These are phyloP conservation scores for Drosophila ironensis DNA, from an alignment of 1,140 invertebrate species.

Conservation along the genomic window DNA sequence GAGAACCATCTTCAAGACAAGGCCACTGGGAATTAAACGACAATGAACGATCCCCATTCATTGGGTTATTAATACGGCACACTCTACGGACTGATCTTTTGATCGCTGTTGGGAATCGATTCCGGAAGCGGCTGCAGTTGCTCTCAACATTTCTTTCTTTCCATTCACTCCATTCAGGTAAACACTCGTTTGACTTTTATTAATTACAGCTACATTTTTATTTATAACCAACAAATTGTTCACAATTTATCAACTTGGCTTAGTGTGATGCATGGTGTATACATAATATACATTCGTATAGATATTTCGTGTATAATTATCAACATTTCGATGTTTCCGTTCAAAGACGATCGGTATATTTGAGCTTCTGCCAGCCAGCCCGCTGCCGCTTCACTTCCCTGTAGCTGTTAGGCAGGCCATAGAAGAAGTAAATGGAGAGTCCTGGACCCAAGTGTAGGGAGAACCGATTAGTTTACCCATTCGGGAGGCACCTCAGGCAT, in stretches of 20 bases:
- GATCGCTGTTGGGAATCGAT: slow-evolving; percentile 15
- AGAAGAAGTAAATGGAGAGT: slow-evolving; percentile 76
- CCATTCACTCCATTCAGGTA: slow-evolving; percentile 28
- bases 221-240: slow-evolving; percentile 76
- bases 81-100: slow-evolving; percentile 19
- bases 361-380: slow-evolving; percentile 77
- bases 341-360: slow-evolving; percentile 65
- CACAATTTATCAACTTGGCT: slow-evolving; percentile 72
- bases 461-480: slow-evolving; percentile 19
- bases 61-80: slow-evolving; percentile 67
- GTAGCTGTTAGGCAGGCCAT: slow-evolving; percentile 79
- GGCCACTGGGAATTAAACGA: slow-evolving; percentile 70
- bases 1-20: slow-evolving; percentile 36
- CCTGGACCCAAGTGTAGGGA: slow-evolving; percentile 54
- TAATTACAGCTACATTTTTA: slow-evolving; percentile 77
- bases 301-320: slow-evolving; percentile 12
- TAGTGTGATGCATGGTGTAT: slow-evolving; percentile 34
- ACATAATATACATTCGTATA: slow-evolving; percentile 6
- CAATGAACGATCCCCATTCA: slow-evolving; percentile 57
- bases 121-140: slow-evolving; percentile 72
- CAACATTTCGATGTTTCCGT: not conserved
- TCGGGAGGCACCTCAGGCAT: slow-evolving; percentile 2
- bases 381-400: slow-evolving; percentile 70
- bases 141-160: slow-evolving; percentile 56
- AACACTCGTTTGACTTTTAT: slow-evolving; percentile 63